Evolutionary conservation across 30 jellyfish, hydroid and myxozoan species (phyloP).

Genomic region (Chrysaora quinquecirrha): DNA sequence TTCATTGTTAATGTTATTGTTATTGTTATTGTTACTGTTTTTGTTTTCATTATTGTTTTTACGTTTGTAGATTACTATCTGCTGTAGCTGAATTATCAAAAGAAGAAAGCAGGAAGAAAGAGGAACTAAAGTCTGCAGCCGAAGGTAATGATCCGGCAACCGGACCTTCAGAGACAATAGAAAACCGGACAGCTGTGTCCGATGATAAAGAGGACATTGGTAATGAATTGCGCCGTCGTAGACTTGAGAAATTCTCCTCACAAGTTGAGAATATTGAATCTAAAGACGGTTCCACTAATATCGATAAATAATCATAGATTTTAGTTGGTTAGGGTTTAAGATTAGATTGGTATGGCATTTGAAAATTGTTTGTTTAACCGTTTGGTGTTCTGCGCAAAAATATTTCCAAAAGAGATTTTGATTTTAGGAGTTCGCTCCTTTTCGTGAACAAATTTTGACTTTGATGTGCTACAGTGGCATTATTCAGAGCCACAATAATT

Average conservation of each 20-base stretch:
- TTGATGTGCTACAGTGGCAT: no score
- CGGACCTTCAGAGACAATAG: neutral
- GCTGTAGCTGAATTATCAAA: neutral
- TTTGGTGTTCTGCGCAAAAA: no score
- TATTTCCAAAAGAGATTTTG: no score
- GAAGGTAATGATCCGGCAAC: neutral
- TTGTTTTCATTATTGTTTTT: no score
- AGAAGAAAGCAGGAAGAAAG: neutral
- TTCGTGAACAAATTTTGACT: no score
- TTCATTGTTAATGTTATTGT: no score
- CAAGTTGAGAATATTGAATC: neutral
- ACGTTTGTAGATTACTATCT: neutral
- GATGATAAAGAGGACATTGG: constrained; percentile 4
- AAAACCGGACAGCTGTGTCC: constrained; percentile 8
- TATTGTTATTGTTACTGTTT: no score
- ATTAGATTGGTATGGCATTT: no score
- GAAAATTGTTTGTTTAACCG: no score
- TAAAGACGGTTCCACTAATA: neutral
- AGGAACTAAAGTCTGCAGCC: neutral
- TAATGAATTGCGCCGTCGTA: constrained; percentile 57
- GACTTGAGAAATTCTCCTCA: constrained; percentile 48
- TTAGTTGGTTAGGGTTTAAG: no score
- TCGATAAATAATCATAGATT: neutral
- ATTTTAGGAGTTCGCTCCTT: no score
- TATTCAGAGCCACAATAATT: no score